Conservation (phyloP, 2,888 invertebrate genomes). For the Lasioglossum vierecki region DNA sequence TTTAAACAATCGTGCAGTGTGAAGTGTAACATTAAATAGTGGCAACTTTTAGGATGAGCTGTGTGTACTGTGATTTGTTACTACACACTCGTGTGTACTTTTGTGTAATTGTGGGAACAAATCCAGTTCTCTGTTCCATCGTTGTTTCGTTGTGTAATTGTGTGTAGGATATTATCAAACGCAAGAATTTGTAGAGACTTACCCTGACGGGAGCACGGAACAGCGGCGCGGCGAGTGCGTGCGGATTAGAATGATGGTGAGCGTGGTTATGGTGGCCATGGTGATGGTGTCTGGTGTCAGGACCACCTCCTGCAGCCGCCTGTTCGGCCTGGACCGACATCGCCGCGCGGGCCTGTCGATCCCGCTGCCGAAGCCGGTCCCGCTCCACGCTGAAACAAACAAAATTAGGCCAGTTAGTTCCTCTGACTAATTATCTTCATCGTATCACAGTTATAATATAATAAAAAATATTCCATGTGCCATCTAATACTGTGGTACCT, state of each 20-base stretch:
- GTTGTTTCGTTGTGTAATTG: not conserved
- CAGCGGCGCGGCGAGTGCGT: constrained; percentile 74
- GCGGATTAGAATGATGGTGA: constrained; percentile 78
- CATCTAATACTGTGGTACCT: no score
- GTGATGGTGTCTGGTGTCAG: constrained; percentile 87
- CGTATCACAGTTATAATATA: not conserved
- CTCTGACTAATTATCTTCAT: not conserved
- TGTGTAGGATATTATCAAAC: not conserved
- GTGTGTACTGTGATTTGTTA: no score
- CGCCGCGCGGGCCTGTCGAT: constrained; percentile 91
- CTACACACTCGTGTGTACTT: no score
- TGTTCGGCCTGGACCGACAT: constrained; percentile 88
- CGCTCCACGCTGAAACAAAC: constrained; percentile 86
- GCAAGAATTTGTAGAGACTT: constrained; percentile 59
- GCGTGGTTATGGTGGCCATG: constrained; percentile 79
- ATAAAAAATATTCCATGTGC: no score
- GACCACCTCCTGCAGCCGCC: constrained; percentile 87
- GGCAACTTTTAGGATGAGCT: no score
- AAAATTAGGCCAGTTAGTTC: not conserved
- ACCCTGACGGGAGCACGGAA: constrained; percentile 81
- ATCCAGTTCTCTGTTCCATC: not conserved
- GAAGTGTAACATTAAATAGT: no score
- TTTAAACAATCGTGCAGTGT: no score
- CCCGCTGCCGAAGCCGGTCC: constrained; percentile 91
- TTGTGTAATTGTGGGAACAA: no score